These are phyloP conservation scores for Protobothrops mucrosquamatus DNA, from an alignment of 2,113 vertebrate species.

Conservation along the genomic window DNA sequence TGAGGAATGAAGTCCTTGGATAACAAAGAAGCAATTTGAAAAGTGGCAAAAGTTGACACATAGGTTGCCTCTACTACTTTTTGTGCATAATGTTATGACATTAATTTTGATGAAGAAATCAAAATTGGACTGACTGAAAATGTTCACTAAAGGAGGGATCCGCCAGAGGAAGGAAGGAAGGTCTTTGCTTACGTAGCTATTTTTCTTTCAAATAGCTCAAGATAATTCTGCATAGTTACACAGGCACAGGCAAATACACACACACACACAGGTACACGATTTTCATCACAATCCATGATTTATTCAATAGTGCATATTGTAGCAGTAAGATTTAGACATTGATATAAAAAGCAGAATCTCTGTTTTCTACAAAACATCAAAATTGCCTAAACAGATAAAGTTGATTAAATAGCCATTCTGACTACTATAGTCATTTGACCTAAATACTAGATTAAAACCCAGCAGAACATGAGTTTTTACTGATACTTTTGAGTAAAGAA, in stretches of 20 bases:
- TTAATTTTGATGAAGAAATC: not conserved
- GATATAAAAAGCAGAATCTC: not conserved
- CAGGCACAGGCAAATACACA: not conserved
- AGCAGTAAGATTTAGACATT: not conserved
- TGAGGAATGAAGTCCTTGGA: not conserved
- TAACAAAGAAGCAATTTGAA: not conserved
- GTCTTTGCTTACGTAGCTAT: not conserved
- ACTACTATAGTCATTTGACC: not conserved
- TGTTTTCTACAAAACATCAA: not conserved
- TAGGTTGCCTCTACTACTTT: not conserved
- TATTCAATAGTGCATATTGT: not conserved
- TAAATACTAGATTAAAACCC: not conserved
- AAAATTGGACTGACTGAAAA: not conserved
- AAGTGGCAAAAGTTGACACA: not conserved
- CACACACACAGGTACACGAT: not conserved
- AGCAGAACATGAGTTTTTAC: not conserved
- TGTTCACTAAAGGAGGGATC: not conserved
- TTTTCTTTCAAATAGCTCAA: not conserved
- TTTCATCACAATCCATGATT: not conserved
- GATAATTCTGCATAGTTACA: not conserved
- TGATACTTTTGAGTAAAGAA: not conserved
- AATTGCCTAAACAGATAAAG: not conserved
- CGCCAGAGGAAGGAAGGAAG: not conserved
- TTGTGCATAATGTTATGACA: not conserved
- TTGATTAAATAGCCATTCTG: not conserved